These are phyloP conservation scores for Andrena camellia DNA, from an alignment of 2,888 invertebrate species.

Conservation along the genomic window DNA sequence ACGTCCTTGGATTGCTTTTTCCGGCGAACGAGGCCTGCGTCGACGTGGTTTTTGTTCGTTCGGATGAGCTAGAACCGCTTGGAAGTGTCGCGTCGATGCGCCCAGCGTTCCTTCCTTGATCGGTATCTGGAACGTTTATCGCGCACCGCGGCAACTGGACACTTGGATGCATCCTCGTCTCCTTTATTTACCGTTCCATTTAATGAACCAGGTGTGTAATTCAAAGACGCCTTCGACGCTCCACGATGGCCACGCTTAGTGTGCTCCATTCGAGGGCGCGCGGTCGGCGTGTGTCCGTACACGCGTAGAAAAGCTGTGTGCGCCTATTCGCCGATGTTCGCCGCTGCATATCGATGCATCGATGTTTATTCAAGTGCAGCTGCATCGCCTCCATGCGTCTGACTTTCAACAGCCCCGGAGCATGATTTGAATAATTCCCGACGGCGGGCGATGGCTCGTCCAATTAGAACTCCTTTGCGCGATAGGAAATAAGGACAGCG, in stretches of 20 bases:
- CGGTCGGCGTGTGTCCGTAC: constrained; percentile 51
- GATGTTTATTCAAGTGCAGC: constrained; percentile 76
- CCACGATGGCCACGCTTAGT: neutral
- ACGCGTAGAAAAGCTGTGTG: constrained; percentile 50
- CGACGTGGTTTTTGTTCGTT: neutral
- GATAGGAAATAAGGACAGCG: constrained; percentile 20
- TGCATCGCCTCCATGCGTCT: constrained; percentile 62
- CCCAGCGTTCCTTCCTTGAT: neutral
- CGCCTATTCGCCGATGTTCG: constrained; percentile 65
- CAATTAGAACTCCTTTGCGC: constrained; percentile 49
- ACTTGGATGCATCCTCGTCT: constrained; percentile 7
- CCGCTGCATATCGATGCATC: constrained; percentile 62
- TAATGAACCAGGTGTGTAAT: constrained; percentile 33
- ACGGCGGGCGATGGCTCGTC: constrained; percentile 43
- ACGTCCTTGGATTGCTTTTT: neutral
- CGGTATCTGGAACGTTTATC: constrained; percentile 23
- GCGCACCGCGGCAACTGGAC: constrained; percentile 4
- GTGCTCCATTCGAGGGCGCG: constrained; percentile 51
- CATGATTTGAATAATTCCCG: constrained; percentile 59
- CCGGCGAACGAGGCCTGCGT: too few species aligned
- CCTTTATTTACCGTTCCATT: constrained; percentile 34
- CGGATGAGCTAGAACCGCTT: neutral
- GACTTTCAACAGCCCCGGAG: constrained; percentile 55
- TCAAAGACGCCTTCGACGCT: constrained; percentile 22
- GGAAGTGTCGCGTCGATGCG: neutral